Conservation (phyloP, 2,888 invertebrate genomes). For the Ennomos erosarius region DNA sequence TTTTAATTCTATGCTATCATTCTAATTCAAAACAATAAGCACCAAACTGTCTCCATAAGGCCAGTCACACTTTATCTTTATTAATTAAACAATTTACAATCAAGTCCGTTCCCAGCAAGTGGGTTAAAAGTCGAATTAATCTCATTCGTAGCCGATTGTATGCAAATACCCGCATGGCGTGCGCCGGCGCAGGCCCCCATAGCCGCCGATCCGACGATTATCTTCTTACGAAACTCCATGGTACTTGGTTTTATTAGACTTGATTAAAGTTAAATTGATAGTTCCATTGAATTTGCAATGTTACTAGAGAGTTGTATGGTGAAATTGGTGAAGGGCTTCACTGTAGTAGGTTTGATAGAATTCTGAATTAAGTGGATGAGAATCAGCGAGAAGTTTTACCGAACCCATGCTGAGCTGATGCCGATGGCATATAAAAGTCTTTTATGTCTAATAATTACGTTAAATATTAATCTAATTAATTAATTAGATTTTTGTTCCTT, state of each 20-base stretch:
- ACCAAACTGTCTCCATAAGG: constrained; percentile 5
- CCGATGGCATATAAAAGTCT: too few species aligned
- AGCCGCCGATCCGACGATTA: constrained; percentile 23
- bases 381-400: not conserved
- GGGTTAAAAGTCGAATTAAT: constrained; percentile 60
- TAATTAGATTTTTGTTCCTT: too few species aligned
- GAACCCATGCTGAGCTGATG: not conserved
- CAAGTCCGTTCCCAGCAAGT: constrained; percentile 45
- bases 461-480: too few species aligned
- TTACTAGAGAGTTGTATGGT: constrained; percentile 17
- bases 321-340: constrained; percentile 22
- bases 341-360: constrained; percentile 2
- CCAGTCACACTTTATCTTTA: constrained; percentile 9
- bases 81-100: constrained; percentile 40
- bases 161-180: constrained; percentile 75
- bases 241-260: constrained; percentile 28
- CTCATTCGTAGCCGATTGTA: constrained; percentile 59
- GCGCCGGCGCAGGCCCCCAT: constrained; percentile 48
- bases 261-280: constrained; percentile 19
- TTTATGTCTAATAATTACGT: too few species aligned
- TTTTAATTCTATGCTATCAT: not conserved
- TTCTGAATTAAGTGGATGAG: constrained; percentile 6
- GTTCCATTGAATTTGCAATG: constrained; percentile 33
- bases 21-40: constrained; percentile 1
- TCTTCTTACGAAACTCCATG: constrained; percentile 39